Conservation (phyloP, 2,888 invertebrate species). For the Helobdella robusta region DNA sequence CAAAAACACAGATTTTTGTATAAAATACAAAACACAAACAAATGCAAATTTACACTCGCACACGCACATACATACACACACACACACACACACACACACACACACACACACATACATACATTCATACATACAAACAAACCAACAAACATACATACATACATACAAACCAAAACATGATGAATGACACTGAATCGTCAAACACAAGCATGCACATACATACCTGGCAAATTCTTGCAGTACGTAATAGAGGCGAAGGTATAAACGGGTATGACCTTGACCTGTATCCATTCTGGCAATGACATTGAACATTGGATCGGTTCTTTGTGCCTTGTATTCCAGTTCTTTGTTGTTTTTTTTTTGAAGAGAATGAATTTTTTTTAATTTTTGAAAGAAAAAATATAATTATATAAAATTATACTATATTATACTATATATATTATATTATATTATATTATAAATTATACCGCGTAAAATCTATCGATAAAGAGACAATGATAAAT, state of each 20-base stretch:
- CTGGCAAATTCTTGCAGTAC: constrained; percentile 33
- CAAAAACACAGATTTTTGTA: too few species aligned
- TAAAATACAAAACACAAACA: too few species aligned
- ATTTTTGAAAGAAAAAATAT: too few species aligned
- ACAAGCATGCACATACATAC: constrained; percentile 25
- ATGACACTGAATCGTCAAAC: background rate
- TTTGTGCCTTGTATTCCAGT: constrained; percentile 16
- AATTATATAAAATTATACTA: too few species aligned
- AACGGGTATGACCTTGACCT: constrained; percentile 32
- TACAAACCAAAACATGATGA: background rate
- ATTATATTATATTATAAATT: too few species aligned
- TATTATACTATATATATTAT: too few species aligned
- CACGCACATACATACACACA: background rate
- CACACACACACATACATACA: constrained; percentile 3
- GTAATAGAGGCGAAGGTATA: constrained; percentile 32
- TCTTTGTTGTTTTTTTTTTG: too few species aligned
- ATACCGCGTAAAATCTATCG: too few species aligned
- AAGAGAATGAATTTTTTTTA: too few species aligned
- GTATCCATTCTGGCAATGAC: constrained; percentile 30
- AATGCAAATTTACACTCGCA: background rate
- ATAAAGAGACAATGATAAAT: too few species aligned
- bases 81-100: constrained; percentile 4
- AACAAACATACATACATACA: background rate
- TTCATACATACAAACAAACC: background rate
- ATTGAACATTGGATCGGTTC: constrained; percentile 18